Evolutionary conservation across 2,797 vertebrate genomes (phyloP).

Genomic region (Chaetophractus vellerosus): DNA sequence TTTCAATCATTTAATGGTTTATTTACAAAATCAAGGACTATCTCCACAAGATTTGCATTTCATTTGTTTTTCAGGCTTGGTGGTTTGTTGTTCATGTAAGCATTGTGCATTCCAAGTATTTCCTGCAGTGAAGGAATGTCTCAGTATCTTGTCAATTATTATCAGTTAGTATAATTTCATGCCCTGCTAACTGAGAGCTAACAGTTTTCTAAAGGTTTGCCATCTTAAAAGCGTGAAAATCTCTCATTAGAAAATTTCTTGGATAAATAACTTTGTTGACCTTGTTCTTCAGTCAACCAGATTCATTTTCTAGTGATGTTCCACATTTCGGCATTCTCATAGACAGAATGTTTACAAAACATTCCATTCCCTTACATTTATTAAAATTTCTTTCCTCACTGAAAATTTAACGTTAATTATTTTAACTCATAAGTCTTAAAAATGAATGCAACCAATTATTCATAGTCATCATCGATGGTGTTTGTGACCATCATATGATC

Average conservation of each 20-base stretch:
- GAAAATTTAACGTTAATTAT: constrained; percentile 23
- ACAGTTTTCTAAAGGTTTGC: not conserved
- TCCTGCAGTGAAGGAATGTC: not conserved
- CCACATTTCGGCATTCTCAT: not conserved
- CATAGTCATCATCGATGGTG: not conserved
- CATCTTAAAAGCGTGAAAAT: not conserved
- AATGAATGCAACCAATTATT: not conserved
- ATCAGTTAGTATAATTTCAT: constrained; percentile 8
- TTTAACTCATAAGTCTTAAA: constrained; percentile 18
- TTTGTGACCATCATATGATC: not conserved
- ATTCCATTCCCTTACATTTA: constrained; percentile 36
- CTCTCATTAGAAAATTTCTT: not conserved
- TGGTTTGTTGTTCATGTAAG: not conserved
- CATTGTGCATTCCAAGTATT: not conserved
- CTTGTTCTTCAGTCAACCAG: not conserved
- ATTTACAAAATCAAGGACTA: not conserved
- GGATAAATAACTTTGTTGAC: not conserved
- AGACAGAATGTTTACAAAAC: not conserved
- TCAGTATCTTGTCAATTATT: not conserved
- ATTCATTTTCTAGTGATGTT: not conserved
- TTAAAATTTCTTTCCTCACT: not conserved
- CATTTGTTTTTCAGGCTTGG: not conserved
- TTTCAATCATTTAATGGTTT: not conserved
- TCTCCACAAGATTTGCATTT: not conserved
- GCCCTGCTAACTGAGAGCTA: not conserved